Conservation (phyloP, 2,888 invertebrate species). For the Dryobota labecula region DNA sequence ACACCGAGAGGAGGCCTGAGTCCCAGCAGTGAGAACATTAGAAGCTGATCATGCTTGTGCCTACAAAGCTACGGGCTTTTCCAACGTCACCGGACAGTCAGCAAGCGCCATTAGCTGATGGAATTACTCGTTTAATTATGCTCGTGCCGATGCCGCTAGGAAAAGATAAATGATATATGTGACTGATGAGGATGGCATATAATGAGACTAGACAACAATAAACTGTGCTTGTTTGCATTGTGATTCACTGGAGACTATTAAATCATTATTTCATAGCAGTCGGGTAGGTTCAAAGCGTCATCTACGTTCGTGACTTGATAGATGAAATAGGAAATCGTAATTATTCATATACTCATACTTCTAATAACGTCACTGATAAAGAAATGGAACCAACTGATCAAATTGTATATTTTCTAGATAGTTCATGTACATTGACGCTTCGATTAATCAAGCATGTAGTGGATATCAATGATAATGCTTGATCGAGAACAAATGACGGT, state of each 20-base stretch:
- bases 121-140: background rate
- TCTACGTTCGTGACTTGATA: background rate
- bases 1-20: no score
- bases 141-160: background rate
- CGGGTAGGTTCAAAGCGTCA: background rate
- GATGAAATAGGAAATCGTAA: background rate
- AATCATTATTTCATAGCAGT: slow-evolving; percentile 7
- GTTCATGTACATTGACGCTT: slow-evolving; percentile 13
- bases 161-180: slow-evolving; percentile 19
- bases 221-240: background rate
- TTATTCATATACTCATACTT: background rate
- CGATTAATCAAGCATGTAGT: slow-evolving; percentile 7
- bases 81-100: background rate
- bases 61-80: background rate
- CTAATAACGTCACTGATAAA: background rate
- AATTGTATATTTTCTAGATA: background rate
- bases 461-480: slow-evolving; percentile 5
- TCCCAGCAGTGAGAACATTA: no score
- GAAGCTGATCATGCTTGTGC: no score
- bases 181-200: slow-evolving; percentile 26
- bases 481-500: slow-evolving; percentile 4
- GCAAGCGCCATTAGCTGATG: background rate
- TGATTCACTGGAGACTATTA: slow-evolving; percentile 18
- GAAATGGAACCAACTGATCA: background rate
- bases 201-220: slow-evolving; percentile 5